These are phyloP conservation scores for Dugesia japonica DNA, from an alignment of 2,888 invertebrate genomes.

Conservation along the genomic window DNA sequence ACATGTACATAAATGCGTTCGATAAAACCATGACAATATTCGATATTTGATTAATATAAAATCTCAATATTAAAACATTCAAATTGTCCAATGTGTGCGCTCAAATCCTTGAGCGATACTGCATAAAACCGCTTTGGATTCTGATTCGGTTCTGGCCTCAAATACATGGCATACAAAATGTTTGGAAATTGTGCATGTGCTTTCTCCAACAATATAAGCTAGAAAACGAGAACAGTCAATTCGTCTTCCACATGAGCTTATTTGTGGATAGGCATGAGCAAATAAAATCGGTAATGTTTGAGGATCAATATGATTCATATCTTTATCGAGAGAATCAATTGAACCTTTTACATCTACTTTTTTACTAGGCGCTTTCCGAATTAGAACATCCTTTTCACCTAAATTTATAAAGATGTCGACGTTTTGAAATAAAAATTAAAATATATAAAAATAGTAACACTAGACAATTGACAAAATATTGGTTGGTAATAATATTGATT, in stretches of 20 bases:
- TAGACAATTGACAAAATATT: too few relatives aligned
- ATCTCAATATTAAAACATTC: neutral
- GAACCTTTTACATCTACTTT: neutral
- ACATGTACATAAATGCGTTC: constrained; percentile 2
- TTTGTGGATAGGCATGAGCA: constrained; percentile 29
- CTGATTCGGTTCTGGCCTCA: constrained; percentile 20
- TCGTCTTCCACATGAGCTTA: constrained; percentile 25
- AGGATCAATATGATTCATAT: neutral
- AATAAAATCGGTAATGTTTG: neutral
- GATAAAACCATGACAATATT: neutral
- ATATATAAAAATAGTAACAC: too few relatives aligned
- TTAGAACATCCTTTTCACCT: neutral
- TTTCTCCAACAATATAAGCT: constrained; percentile 28
- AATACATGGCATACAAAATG: constrained; percentile 29
- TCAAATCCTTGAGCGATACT: constrained; percentile 31
- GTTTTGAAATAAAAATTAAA: too few relatives aligned
- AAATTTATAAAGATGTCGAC: too few relatives aligned
- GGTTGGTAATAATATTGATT: too few relatives aligned
- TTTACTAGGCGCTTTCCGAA: constrained; percentile 1
- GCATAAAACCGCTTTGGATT: constrained; percentile 20
- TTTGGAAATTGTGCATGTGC: constrained; percentile 24
- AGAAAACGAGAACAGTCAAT: constrained; percentile 21
- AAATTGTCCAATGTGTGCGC: constrained; percentile 28
- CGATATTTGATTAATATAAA: neutral
- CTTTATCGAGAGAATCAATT: neutral